phyloP scores from a whole-genome alignment of 2,797 vertebrate species.

The Myotis findleyi region DNA sequence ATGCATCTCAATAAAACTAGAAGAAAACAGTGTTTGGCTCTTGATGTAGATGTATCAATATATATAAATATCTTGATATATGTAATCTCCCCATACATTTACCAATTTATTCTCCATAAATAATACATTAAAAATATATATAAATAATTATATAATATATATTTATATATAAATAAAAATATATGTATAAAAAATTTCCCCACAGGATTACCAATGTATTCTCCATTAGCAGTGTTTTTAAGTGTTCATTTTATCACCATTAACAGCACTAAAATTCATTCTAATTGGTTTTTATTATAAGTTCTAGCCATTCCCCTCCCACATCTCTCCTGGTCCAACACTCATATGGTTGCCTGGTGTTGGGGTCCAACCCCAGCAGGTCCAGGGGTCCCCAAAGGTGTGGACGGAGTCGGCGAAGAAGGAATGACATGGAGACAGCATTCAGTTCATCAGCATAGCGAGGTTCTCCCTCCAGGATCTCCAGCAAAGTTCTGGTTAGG shows the following conservation, averaged over 20 bases:
- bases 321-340: not conserved
- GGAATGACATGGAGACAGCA: too few relatives aligned
- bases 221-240: not conserved
- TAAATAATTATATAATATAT: not conserved
- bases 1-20: not conserved
- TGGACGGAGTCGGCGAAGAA: too few relatives aligned
- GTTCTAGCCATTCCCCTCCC: not conserved
- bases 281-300: conserved; percentile 22
- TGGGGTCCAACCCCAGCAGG: too few relatives aligned
- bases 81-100: not conserved
- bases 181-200: not conserved
- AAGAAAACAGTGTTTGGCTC: not conserved
- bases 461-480: too few relatives aligned
- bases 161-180: too few relatives aligned
- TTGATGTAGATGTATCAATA: not conserved
- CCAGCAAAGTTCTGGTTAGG: too few relatives aligned
- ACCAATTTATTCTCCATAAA: not conserved
- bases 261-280: conserved; percentile 17
- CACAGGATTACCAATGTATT: not conserved
- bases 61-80: not conserved
- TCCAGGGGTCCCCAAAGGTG: too few relatives aligned
- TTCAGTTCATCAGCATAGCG: too few relatives aligned
- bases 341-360: not conserved
- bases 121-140: not conserved
- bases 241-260: not conserved